Conservation (phyloP, 2,888 invertebrate genomes). For the Gortyna flavago region DNA sequence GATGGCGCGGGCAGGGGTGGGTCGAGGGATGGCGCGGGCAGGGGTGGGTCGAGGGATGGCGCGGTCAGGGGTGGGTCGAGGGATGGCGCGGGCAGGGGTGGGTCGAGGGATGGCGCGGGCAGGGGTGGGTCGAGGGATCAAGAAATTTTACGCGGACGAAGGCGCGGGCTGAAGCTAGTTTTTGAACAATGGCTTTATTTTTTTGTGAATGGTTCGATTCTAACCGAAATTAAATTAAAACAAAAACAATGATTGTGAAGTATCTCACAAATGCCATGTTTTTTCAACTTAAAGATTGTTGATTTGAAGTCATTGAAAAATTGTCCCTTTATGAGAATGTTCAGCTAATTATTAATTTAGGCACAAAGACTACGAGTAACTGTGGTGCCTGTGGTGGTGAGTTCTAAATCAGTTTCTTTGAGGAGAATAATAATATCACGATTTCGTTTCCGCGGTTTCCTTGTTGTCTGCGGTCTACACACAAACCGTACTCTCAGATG, state of each 20-base stretch:
- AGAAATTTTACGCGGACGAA: not conserved
- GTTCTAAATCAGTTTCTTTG: slow-evolving; percentile 39
- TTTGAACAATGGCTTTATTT: not conserved
- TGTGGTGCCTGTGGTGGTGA: slow-evolving; percentile 16
- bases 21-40: no score
- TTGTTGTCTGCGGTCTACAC: slow-evolving; percentile 54
- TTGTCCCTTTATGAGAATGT: not conserved
- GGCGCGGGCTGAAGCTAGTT: not conserved
- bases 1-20: not conserved
- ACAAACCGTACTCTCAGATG: slow-evolving; percentile 27
- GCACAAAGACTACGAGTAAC: slow-evolving; percentile 7
- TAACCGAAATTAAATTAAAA: not conserved
- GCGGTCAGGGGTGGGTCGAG: no score
- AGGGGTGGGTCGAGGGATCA: not conserved
- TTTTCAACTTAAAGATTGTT: no score
- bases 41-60: no score
- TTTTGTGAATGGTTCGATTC: slow-evolving; percentile 1
- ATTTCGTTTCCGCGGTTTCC: slow-evolving; percentile 61
- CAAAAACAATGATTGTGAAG: not conserved
- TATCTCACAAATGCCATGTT: not conserved
- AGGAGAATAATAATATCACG: slow-evolving; percentile 47
- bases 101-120: not conserved
- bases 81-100: not conserved
- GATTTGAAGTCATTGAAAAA: not conserved
- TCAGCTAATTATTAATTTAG: slow-evolving; percentile 2